Evolutionary conservation across 2,797 vertebrate species (phyloP).

Genomic region (Leptatherina wallacei): DNA sequence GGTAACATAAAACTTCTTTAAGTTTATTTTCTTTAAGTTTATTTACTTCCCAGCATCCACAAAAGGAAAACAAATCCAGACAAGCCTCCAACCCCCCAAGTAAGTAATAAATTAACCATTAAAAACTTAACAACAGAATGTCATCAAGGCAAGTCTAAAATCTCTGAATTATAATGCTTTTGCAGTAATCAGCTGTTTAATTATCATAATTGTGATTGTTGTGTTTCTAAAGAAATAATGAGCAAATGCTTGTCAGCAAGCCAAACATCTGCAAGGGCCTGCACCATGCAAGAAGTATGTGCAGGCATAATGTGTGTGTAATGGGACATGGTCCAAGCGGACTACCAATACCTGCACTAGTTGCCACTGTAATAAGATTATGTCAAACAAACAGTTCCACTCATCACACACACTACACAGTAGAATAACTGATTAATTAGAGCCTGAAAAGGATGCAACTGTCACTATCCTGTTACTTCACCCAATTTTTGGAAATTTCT

Average conservation of each 20-base stretch:
- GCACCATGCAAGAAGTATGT: conserved; percentile 33
- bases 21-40: neutral
- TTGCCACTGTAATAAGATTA: conserved; percentile 58
- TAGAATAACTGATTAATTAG: neutral
- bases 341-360: conserved; percentile 65
- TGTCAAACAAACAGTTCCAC: conserved; percentile 38
- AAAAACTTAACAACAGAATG: conserved; percentile 40
- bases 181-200: conserved; percentile 70
- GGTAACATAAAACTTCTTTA: neutral
- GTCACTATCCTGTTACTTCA: neutral
- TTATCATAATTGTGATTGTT: conserved; percentile 63
- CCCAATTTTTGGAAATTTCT: neutral
- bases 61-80: conserved; percentile 16
- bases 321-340: conserved; percentile 64
- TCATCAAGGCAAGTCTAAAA: conserved; percentile 29
- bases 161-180: conserved; percentile 61
- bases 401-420: conserved; percentile 27
- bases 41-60: conserved; percentile 1
- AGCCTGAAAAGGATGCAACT: neutral
- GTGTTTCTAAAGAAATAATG: conserved; percentile 76
- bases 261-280: conserved; percentile 78
- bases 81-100: conserved; percentile 20
- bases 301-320: conserved; percentile 38
- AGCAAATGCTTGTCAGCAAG: conserved; percentile 72
- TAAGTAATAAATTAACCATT: conserved; percentile 27